Evolutionary conservation across 2,888 invertebrate genomes (phyloP), one percentile per base, ranked within the genome.

Genomic region (Orchestes rusci): DNA sequence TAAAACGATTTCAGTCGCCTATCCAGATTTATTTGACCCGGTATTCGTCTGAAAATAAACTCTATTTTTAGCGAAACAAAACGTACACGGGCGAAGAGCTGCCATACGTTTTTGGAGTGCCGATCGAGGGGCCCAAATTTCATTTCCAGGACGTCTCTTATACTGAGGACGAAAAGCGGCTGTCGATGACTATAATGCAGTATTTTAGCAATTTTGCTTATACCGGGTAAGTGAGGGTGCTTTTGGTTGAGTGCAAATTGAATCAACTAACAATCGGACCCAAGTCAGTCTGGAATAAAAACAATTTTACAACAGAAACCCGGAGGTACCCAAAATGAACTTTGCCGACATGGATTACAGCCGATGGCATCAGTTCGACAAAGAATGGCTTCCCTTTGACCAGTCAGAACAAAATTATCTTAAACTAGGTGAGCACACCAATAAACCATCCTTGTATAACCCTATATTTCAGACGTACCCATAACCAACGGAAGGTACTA

Each of bases 161-260:
- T 68, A 85, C 82, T 28, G 75, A 76, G 46, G 77, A 79, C 45
- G 93, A 93, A 68, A 79, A 77, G 59, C 73, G 85, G 35, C 77
- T 93, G 46, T 86, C 91, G 36, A 89, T 91, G 71, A 81, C 82
- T 19, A 76, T 91, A 57, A 92, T 93, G 86, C 79, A 83, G 53
- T 80, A 86, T 67, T 91, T 90, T 85, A 82, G 85, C 48, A 92
- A 92, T 70, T 93, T 93, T 60, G 90, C 88, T 2, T 84, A 86
- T 68, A 82, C 84, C 43, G 92, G 92, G 92, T 91, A 71, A 76
- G 78, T 68, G n/a, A 16, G 10, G 10, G 23, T 23, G 23, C 5
- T 7, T 23, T 23, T 23, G 23, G 23, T 23, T 23, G 23, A n/a
- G n/a, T n/a, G n/a, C n/a, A n/a, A n/a, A n/a, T n/a, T n/a, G n/a